Conservation (phyloP, 1,140 invertebrate genomes). For the Trachymyrmex septentrionalis region DNA sequence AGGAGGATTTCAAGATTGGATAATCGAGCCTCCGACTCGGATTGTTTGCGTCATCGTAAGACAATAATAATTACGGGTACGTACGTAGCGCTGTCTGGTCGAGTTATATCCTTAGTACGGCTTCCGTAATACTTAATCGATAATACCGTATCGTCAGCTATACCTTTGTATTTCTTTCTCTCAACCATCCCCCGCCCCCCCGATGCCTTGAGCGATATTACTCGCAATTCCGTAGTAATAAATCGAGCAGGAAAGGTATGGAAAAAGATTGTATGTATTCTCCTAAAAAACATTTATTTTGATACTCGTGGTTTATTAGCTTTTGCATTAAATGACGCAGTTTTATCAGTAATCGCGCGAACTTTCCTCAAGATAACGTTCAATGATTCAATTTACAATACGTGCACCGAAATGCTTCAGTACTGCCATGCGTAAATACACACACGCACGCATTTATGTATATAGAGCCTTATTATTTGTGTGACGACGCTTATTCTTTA, state of each 20-base stretch:
- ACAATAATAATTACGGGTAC: constrained; percentile 50
- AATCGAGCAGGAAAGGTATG: neutral
- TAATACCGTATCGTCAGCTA: constrained; percentile 72
- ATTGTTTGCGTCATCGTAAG: constrained; percentile 59
- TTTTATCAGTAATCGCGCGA: neutral
- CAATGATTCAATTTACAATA: neutral
- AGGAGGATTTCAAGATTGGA: neutral
- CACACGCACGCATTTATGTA: neutral
- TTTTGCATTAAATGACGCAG: neutral
- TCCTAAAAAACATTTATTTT: constrained; percentile 22
- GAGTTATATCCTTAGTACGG: constrained; percentile 71
- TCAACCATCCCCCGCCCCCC: neutral
- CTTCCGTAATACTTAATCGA: constrained; percentile 81
- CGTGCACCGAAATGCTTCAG: neutral
- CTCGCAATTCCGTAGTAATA: constrained; percentile 13
- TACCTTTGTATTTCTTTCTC: constrained; percentile 36
- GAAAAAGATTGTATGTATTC: neutral
- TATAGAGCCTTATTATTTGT: neutral
- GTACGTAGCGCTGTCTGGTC: constrained; percentile 48
- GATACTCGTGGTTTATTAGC: neutral
- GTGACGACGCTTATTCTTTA: neutral
- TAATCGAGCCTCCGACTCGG: neutral
- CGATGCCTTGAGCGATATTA: neutral
- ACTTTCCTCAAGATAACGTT: constrained; percentile 12
- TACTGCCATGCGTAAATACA: neutral